These are phyloP conservation scores for Watsonalla cultraria DNA, from an alignment of 2,888 invertebrate species.

Conservation along the genomic window DNA sequence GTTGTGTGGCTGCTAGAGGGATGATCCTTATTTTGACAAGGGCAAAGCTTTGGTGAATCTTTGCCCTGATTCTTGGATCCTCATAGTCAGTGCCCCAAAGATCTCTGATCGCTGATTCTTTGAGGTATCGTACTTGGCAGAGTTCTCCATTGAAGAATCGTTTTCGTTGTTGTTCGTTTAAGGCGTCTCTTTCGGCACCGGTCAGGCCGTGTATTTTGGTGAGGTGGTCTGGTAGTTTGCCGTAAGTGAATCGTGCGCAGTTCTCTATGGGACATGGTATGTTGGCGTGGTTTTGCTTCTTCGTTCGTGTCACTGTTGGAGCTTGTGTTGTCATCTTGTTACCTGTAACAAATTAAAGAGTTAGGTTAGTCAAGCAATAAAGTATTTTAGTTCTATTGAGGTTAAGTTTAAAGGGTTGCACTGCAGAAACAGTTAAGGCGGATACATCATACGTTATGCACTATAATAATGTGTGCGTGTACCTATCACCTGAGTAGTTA, in stretches of 20 bases:
- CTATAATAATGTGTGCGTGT: no score
- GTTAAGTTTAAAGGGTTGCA: no score
- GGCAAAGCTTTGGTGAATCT: slow-evolving; percentile 72
- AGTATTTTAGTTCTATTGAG: no score
- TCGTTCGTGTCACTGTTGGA: slow-evolving; percentile 54
- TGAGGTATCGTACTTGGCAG: slow-evolving; percentile 71
- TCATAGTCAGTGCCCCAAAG: slow-evolving; percentile 74
- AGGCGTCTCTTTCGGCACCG: slow-evolving; percentile 67
- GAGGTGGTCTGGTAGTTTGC: slow-evolving; percentile 72
- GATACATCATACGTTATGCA: no score
- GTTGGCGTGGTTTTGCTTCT: slow-evolving; percentile 76
- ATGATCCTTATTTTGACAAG: slow-evolving; percentile 74
- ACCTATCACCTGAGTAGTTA: no score
- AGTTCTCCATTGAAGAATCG: slow-evolving; percentile 76
- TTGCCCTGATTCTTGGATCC: slow-evolving; percentile 66
- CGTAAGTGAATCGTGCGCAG: slow-evolving; percentile 74
- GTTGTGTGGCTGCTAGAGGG: slow-evolving; percentile 67
- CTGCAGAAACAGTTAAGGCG: no score
- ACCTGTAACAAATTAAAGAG: slow-evolving; percentile 26
- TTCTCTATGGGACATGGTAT: slow-evolving; percentile 76
- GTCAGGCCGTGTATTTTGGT: slow-evolving; percentile 73
- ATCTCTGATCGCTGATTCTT: slow-evolving; percentile 74
- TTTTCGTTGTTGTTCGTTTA: slow-evolving; percentile 73
- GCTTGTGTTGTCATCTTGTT: slow-evolving; percentile 49
- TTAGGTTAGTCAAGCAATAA: no score